These are phyloP conservation scores for Crossaster papposus DNA, from an alignment of 53 echinoderm and acorn worm genomes.

Conservation along the genomic window DNA sequence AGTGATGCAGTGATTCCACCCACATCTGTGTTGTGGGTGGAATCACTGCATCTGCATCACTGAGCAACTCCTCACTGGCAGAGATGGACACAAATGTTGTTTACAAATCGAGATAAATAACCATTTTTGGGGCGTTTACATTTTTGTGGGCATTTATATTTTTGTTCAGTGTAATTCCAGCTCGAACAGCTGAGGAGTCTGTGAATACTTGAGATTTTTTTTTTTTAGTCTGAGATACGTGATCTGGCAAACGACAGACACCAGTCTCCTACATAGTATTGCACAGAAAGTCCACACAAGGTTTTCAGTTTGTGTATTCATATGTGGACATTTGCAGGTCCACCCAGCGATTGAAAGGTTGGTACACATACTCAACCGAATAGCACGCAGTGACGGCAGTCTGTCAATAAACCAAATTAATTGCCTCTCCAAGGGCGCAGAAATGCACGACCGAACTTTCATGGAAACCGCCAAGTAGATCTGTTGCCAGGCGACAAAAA, in stretches of 20 bases:
- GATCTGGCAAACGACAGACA: background rate
- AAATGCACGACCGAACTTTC: background rate
- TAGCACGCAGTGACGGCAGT: background rate
- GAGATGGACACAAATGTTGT: too few species aligned
- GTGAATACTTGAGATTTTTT: background rate
- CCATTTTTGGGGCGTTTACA: too few species aligned
- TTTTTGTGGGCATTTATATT: too few species aligned
- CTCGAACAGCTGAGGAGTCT: background rate
- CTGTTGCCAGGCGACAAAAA: conserved; percentile 26
- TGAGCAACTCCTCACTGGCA: background rate
- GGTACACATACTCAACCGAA: too few species aligned
- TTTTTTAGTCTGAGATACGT: too few species aligned
- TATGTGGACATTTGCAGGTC: background rate
- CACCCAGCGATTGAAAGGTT: background rate
- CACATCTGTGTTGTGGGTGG: too few species aligned
- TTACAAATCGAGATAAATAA: too few species aligned
- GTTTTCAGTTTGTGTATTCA: too few species aligned
- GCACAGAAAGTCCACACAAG: conserved; percentile 10
- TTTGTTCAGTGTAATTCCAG: background rate
- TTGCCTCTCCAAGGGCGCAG: background rate
- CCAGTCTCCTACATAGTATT: background rate
- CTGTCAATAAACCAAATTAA: background rate
- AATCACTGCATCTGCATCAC: background rate
- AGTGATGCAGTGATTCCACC: too few species aligned
- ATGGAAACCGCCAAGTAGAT: conserved; percentile 30